phyloP scores from a whole-genome alignment of 2,888 invertebrate genomes.

The Agrotis segetum region DNA sequence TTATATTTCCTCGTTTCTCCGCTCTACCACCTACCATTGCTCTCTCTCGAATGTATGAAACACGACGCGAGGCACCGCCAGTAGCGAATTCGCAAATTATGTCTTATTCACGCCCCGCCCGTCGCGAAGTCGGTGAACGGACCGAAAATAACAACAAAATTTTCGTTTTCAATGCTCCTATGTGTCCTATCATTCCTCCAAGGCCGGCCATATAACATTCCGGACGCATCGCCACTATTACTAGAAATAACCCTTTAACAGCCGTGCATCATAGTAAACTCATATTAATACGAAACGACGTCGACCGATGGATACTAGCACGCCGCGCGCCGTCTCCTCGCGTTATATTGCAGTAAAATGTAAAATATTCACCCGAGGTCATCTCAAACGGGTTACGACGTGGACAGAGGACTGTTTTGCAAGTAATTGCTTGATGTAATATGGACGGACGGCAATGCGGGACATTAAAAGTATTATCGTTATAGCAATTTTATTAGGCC shows the following conservation, averaged over 20 bases:
- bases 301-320: constrained; percentile 56
- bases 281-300: constrained; percentile 36
- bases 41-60: no score
- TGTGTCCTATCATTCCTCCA: not conserved
- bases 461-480: constrained; percentile 55
- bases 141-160: no score
- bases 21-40: no score
- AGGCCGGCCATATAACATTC: constrained; percentile 14
- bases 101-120: no score
- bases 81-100: no score
- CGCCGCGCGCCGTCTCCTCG: constrained; percentile 58
- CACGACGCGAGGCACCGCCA: no score
- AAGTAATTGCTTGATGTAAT: constrained; percentile 68
- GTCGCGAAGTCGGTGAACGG: no score
- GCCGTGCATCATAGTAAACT: constrained; percentile 45
- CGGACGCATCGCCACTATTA: constrained; percentile 2
- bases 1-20: no score
- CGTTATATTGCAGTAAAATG: constrained; percentile 72
- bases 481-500: constrained; percentile 48
- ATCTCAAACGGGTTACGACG: constrained; percentile 69
- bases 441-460: constrained; percentile 55
- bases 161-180: not conserved
- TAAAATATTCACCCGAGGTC: constrained; percentile 76
- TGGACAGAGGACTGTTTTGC: constrained; percentile 62
- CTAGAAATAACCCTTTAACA: constrained; percentile 33